phyloP scores from a whole-genome alignment of 2,113 vertebrate species.

The Hypanus sabinus region DNA sequence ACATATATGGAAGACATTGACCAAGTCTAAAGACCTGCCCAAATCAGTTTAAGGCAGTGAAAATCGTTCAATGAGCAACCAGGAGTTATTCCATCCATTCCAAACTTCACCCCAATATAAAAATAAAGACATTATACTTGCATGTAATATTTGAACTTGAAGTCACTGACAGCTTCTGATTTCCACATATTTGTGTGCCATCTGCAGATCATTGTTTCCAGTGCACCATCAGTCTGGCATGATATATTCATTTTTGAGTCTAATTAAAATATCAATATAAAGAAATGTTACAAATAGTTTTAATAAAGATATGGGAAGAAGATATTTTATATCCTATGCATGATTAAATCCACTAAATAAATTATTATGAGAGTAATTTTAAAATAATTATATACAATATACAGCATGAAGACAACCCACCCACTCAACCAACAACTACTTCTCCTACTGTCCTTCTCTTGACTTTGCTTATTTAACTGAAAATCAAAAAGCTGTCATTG shows the following conservation, averaged over 20 bases:
- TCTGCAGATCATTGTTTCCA: slow-evolving; percentile 75
- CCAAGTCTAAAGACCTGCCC: neutral
- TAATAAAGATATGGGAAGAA: neutral
- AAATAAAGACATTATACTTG: neutral
- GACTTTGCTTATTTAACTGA: no score
- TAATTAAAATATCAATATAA: slow-evolving; percentile 40
- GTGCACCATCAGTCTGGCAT: slow-evolving; percentile 73
- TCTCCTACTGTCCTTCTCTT: no score
- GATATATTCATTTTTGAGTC: slow-evolving; percentile 67
- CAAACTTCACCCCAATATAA: no score
- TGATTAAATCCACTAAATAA: neutral
- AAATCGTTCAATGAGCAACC: neutral
- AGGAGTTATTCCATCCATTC: neutral
- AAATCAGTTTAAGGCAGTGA: neutral
- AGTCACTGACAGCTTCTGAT: slow-evolving; percentile 49
- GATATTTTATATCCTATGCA: neutral
- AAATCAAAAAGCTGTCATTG: no score
- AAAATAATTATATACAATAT: no score
- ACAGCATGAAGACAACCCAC: no score
- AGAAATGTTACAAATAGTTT: neutral
- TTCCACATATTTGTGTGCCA: slow-evolving; percentile 60
- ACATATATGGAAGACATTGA: neutral
- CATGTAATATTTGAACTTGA: slow-evolving; percentile 58
- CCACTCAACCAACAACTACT: no score
- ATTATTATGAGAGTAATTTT: no score